These are phyloP conservation scores for Drosophila hamatofila DNA, from an alignment of 2,888 invertebrate species.

Conservation along the genomic window DNA sequence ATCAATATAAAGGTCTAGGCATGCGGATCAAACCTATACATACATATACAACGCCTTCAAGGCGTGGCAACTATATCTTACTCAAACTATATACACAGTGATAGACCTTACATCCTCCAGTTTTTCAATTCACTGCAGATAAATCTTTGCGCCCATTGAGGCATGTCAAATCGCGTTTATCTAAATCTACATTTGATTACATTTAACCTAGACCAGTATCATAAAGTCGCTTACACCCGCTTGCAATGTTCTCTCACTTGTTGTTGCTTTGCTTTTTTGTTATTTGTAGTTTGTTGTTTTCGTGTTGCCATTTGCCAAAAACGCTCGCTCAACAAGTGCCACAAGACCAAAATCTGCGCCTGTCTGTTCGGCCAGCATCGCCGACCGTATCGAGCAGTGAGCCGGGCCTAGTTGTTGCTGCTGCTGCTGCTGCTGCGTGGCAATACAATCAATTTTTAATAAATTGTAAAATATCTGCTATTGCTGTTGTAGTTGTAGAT, in stretches of 20 bases:
- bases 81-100: too few species aligned
- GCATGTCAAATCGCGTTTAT: neutral
- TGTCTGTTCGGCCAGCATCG: slow-evolving; percentile 34
- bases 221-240: neutral
- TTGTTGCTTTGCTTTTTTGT: slow-evolving; percentile 11
- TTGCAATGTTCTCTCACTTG: neutral
- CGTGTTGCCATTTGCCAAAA: slow-evolving; percentile 71
- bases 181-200: too few species aligned
- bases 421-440: slow-evolving; percentile 68
- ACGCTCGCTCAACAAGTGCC: slow-evolving; percentile 69
- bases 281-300: slow-evolving; percentile 47
- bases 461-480: slow-evolving; percentile 70
- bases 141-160: neutral
- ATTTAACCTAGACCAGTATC: neutral
- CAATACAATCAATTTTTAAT: slow-evolving; percentile 79
- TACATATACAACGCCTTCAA: too few species aligned
- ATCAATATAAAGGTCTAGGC: too few species aligned
- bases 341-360: slow-evolving; percentile 31
- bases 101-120: too few species aligned
- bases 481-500: slow-evolving; percentile 5
- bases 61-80: too few species aligned
- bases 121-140: too few species aligned
- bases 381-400: slow-evolving; percentile 18
- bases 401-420: slow-evolving; percentile 47
- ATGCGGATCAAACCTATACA: too few species aligned